Evolutionary conservation across 2,888 invertebrate genomes (phyloP), one percentile per base, ranked within the genome.

Genomic region (Hypolimnas misippus): DNA sequence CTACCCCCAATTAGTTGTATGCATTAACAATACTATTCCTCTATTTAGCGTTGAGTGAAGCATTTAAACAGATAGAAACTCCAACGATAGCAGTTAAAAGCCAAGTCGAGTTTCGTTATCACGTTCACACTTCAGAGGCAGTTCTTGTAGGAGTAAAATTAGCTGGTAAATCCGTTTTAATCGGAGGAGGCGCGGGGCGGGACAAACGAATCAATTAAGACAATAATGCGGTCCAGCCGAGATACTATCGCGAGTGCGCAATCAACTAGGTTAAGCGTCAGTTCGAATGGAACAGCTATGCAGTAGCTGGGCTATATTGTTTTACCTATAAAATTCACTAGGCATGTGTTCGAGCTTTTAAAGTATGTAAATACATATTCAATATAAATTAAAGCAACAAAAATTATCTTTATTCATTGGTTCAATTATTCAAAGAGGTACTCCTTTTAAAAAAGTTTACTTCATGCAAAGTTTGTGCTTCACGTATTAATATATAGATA

Each of bases 161-260:
- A 73, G 73, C 72, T 60, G 63, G 56, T 71, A 68, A 73, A 63
- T 66, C 65, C 65, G 51, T 57, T 64, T 59, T 67, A 65, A 64
- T 62, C 69, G 57, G 53, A 61, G 58, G 50, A 63, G 60, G 67
- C 68, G 65, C 66, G 66, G 70, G 64, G 72, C 65, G 63, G 65
- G 65, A 66, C 69, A 79, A 82, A 86, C 84, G 81, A 82, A 82
- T 87, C 86, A 87, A 86, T 87, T 87, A 86, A 87, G 80, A 78
- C 81, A 80, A 84, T 86, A 80, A 81, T 80, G 78, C 77, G 79
- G 75, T 73, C 67, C 66, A 33, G 33, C 38, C 44, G 62, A 65
- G 71, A 73, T 74, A 76, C 72, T 74, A 76, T 75, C 72, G 64
- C 59, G 67, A 67, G 65, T 69, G 69, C 71, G 73, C 75, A 77